Evolutionary conservation across 1,140 invertebrate species (phyloP), one percentile per base, ranked within the genome.

Genomic region (Zaprionus inermis): DNA sequence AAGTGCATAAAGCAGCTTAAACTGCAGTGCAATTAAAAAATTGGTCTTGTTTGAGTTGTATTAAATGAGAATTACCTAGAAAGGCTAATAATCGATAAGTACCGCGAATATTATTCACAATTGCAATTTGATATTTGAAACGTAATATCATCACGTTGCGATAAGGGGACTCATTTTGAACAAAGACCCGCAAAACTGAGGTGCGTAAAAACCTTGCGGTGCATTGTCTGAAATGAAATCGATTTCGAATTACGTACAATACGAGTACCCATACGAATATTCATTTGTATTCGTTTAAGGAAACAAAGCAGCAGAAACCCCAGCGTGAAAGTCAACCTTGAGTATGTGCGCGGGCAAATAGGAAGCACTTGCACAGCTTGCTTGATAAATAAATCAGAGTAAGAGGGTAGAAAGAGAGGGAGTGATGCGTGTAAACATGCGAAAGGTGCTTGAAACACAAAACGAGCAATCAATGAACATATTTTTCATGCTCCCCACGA

Each of bases 251-350:
- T 78, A 75, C 70, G 79, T 84, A 64, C 70, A 64, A 66, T 64
- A 75, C 70, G 51, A 28, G 32, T 64, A 81, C 44, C 5, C 18
- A 12, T 20, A 5, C 11, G 44, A 49, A 49, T 49, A 49, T 49
- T 18, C 44, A 20, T 5, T 32, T 2, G 30, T 32, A 28, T 28
- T 20, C 44, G 38, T 44, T 49, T 22, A 82, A 68, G 76, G 79
- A 79, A 69, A 77, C 68, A 79, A 73, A 70, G 64, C 59, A 70
- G 69, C 59, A 58, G 70, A 3, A 32, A 32, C 30, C 67, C 60
- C 51, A 41, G 55, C 79, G 82, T 76, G 82, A 85, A 85, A 85
- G 82, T 82, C 66, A 72, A 81, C 75, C 76, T 78, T 76, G 72
- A 5, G 36, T 68, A 46, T 36, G 58, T 36, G 58, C 58, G 54